Evolutionary conservation across 2,113 vertebrate species (phyloP).

Genomic region (Engraulis encrasicolus): DNA sequence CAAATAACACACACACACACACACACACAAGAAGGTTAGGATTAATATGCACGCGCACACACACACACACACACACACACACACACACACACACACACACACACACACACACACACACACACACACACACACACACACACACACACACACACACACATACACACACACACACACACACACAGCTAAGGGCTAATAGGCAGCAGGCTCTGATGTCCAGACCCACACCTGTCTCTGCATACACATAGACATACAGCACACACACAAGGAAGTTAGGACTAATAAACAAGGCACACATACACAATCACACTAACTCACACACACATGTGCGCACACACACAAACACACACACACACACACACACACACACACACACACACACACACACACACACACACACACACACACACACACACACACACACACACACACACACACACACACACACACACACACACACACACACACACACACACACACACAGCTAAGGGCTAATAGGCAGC

Average conservation of each 20-base stretch:
- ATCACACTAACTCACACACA: neutral
- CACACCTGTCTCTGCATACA: slow-evolving; percentile 89
- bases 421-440: neutral
- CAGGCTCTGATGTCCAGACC: slow-evolving; percentile 93
- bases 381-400: slow-evolving; percentile 1
- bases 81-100: slow-evolving; percentile 5
- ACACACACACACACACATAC: neutral
- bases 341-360: neutral
- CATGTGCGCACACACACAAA: slow-evolving; percentile 11
- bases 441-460: neutral
- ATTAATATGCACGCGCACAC: neutral
- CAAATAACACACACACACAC: slow-evolving; percentile 35
- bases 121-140: neutral
- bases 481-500: no score
- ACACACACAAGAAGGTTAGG: slow-evolving; percentile 4
- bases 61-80: slow-evolving; percentile 15
- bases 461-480: neutral
- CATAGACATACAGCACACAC: slow-evolving; percentile 33
- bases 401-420: neutral
- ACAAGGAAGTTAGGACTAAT: neutral
- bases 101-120: slow-evolving; percentile 9
- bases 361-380: neutral
- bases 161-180: neutral
- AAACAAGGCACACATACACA: slow-evolving; percentile 1
- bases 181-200: no score